A percentile compares a stretch with the other conserved stretches of the same genome.
Conservation (phyloP, 2,888 invertebrate genomes). For the Liodrosophila aerea region DNA sequence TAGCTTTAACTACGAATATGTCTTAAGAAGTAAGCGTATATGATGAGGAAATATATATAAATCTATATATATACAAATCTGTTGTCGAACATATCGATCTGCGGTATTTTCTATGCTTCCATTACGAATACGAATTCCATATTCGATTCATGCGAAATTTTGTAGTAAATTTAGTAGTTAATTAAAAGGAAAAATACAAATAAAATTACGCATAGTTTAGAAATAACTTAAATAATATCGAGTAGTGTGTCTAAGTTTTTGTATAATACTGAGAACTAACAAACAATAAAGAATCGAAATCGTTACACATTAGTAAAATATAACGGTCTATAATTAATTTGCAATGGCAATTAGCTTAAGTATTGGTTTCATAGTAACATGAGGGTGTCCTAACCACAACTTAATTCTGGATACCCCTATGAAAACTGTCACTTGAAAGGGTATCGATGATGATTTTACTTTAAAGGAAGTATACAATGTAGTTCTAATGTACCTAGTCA, state of each 20-base stretch:
- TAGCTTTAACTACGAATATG: slow-evolving; percentile 71
- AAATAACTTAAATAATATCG: slow-evolving; percentile 44
- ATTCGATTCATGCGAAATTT: slow-evolving; percentile 34
- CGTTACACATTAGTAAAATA: slow-evolving; percentile 12
- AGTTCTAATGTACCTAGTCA: too few relatives aligned
- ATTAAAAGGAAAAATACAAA: slow-evolving; percentile 26
- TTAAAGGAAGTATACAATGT: too few relatives aligned
- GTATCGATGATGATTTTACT: too few relatives aligned
- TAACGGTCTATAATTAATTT: too few relatives aligned
- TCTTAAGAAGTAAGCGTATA: slow-evolving; percentile 38
- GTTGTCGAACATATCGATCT: too few relatives aligned
- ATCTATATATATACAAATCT: too few relatives aligned
- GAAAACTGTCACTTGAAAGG: too few relatives aligned
- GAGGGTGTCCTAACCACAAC: not conserved
- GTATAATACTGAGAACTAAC: slow-evolving; percentile 66
- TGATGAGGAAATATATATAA: not conserved
- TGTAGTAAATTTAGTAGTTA: slow-evolving; percentile 40
- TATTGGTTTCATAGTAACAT: not conserved
- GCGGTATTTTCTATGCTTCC: too few relatives aligned
- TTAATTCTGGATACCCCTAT: not conserved
- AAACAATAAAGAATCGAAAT: slow-evolving; percentile 53
- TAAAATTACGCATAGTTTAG: slow-evolving; percentile 29
- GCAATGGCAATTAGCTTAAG: too few relatives aligned
- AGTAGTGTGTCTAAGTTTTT: slow-evolving; percentile 59
- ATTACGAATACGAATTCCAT: slow-evolving; percentile 31